Percentiles rank a stretch among this genome's conserved stretches.
phyloP scores from a whole-genome alignment of 2,113 vertebrate species.

The Gymnarchus niloticus region DNA sequence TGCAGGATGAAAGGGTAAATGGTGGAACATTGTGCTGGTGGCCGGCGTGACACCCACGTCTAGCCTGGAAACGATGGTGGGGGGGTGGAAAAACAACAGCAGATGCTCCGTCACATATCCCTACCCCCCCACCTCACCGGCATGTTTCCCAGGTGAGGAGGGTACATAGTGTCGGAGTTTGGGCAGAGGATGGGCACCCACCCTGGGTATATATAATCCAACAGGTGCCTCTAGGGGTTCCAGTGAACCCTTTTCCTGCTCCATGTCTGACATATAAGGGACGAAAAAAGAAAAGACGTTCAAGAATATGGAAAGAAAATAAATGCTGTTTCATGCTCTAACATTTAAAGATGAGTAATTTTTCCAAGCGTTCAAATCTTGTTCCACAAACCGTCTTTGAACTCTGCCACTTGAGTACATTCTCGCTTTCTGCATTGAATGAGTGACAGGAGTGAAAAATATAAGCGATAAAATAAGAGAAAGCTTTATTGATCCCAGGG shows the following conservation, averaged over 20 bases:
- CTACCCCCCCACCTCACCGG: slow-evolving; percentile 13
- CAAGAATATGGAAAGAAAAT: neutral
- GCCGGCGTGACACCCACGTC: slow-evolving; percentile 41
- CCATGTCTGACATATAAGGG: neutral
- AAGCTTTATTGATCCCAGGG: too few relatives aligned
- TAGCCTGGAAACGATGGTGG: slow-evolving; percentile 38
- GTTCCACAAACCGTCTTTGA: neutral
- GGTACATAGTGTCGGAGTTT: too few relatives aligned
- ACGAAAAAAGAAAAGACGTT: neutral
- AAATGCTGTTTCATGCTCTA: neutral
- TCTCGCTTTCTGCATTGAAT: neutral
- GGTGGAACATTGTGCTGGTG: slow-evolving; percentile 37
- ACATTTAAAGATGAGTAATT: neutral
- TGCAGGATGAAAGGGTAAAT: slow-evolving; percentile 38
- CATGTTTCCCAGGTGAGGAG: slow-evolving; percentile 11
- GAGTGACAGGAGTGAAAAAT: neutral
- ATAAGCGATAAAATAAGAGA: neutral
- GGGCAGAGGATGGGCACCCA: neutral
- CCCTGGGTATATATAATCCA: neutral
- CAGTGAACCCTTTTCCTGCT: neutral
- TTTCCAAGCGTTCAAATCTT: neutral
- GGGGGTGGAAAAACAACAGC: slow-evolving; percentile 16
- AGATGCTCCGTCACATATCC: slow-evolving; percentile 3
- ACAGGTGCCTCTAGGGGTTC: neutral
- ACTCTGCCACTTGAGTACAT: neutral